Base-by-base conservation (phyloP, 2,797 vertebrate genomes). In the Eulemur mongoz region DNA sequence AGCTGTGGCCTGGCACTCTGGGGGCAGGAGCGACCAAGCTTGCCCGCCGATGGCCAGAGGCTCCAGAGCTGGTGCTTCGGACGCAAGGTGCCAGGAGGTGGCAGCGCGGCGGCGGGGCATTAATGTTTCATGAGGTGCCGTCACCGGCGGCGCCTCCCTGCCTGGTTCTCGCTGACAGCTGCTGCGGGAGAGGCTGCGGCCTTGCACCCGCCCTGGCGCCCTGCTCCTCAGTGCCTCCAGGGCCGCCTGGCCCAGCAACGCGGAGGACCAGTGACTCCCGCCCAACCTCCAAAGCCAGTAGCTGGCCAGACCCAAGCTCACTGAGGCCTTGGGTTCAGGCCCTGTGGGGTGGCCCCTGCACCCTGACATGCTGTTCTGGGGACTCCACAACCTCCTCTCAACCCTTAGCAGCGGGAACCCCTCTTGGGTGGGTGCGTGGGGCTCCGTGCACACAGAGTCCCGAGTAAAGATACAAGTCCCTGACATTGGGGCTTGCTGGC, bases 91-190 rank as follows among this genome's bases (percentile, higher is more conserved):
- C 98, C 73, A 61, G 96, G 97, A 98, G 98, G 97, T 96, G 97
- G 98, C 98, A 98, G 98, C 90, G 94, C 78, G 79, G 97, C 97
- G 78, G 91, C 97, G 95, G 92, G 96, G 98, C 98, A 98, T 98
- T 97, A 98, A 98, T 98, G 97, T 98, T 98, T 98, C 98, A 98
- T 98, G 98, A 98, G 81, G 97, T 97, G 96, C 97, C 95, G 95
- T 98, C 98, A 96, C 96, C 80, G 15, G 98, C 76, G 92, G 97
- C 96, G 98, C 98, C 95, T 96, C 82, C 43, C 91, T 35, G 96
- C 97, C 91, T 76, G 86, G 65, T 93, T 92, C 79, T 43, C 17
- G 86, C 91, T 45, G 40, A 97, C 97, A 98, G 98, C 98, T 98
- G 98, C 97, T 95, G 17, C 15, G 0, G 40, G 45, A 40, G 92